phyloP scores from a whole-genome alignment of 2,797 vertebrate species.

The Monodelphis domestica region DNA sequence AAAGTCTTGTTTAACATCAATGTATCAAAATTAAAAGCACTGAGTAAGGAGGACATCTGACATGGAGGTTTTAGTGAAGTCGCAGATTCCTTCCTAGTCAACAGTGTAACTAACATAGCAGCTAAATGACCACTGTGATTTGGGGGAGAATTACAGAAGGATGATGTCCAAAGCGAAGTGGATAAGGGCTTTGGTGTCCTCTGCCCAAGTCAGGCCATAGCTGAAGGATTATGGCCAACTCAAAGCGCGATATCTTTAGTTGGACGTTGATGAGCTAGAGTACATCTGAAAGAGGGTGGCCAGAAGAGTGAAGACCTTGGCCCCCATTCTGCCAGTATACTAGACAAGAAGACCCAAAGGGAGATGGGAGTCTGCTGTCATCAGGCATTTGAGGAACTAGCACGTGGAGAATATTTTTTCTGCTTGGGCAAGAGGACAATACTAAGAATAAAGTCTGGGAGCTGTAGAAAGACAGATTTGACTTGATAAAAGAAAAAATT shows the following conservation, averaged over 20 bases:
- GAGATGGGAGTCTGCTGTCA: background rate
- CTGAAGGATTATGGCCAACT: background rate
- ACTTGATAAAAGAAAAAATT: background rate
- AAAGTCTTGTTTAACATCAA: background rate
- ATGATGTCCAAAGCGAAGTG: background rate
- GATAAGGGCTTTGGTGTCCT: background rate
- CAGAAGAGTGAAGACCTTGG: background rate
- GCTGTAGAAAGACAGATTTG: background rate
- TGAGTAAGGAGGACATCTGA: background rate
- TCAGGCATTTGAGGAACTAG: background rate
- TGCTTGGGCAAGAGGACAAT: background rate
- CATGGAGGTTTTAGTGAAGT: background rate
- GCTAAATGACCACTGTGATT: background rate
- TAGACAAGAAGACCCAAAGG: background rate
- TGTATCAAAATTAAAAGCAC: background rate
- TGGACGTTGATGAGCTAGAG: background rate
- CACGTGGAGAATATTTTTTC: background rate
- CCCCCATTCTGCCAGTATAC: background rate
- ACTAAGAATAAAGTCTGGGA: background rate
- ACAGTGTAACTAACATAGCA: background rate
- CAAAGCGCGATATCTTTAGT: background rate
- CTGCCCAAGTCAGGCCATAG: background rate
- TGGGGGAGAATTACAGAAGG: background rate
- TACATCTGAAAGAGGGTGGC: background rate
- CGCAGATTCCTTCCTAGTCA: background rate